phyloP scores from a whole-genome alignment of 2,113 vertebrate species.

The Sphyrna mokarran region DNA sequence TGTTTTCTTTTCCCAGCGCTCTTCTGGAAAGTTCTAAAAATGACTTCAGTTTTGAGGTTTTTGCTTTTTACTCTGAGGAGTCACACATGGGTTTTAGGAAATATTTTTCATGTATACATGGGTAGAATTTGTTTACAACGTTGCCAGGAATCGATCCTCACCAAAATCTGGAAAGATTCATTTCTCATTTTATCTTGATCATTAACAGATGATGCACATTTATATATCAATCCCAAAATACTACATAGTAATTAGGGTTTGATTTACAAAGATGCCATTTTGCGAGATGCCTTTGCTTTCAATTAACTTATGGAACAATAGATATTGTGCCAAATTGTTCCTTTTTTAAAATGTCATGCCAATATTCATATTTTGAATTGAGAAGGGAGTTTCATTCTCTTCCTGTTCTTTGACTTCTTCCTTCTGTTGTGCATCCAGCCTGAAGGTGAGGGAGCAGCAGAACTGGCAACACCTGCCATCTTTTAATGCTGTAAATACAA shows the following conservation, averaged over 20 bases:
- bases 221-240: constrained; percentile 33
- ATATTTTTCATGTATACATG: constrained; percentile 43
- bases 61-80: constrained; percentile 34
- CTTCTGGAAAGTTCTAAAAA: neutral
- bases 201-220: constrained; percentile 53
- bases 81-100: constrained; percentile 42
- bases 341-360: neutral
- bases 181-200: constrained; percentile 52
- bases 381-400: neutral
- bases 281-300: constrained; percentile 23
- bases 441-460: neutral
- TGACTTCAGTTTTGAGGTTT: neutral
- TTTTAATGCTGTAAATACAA: neutral
- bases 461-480: neutral
- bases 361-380: neutral
- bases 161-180: constrained; percentile 62
- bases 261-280: constrained; percentile 29
- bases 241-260: neutral
- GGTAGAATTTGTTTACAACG: constrained; percentile 50
- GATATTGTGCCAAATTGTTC: neutral
- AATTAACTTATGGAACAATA: constrained; percentile 7
- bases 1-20: neutral
- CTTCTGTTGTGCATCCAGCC: neutral
- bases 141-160: constrained; percentile 39
- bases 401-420: neutral